phyloP scores from a whole-genome alignment of 1,140 invertebrate genomes.

The Stratiolaelaps scimitus region DNA sequence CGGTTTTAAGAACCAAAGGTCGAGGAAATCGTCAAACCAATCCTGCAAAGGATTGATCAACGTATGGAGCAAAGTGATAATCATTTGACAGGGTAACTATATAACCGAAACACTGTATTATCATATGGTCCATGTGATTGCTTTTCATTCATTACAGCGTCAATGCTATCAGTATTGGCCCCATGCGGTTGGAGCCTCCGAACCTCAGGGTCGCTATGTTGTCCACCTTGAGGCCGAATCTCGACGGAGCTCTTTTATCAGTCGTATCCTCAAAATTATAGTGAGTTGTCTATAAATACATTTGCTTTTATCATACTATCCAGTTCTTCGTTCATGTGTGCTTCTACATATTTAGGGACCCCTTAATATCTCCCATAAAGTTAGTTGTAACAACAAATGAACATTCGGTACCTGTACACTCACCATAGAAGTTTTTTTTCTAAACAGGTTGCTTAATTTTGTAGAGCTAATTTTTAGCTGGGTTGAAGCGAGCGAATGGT shows the following conservation, averaged over 20 bases:
- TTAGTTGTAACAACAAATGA: no score
- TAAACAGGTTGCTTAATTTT: no score
- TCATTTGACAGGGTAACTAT: background rate
- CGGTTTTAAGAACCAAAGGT: no score
- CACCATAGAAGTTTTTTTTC: no score
- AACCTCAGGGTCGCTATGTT: background rate
- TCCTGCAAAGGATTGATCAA: background rate
- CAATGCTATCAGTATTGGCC: slow-evolving; percentile 20
- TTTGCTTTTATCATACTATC: no score
- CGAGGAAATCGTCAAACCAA: no score
- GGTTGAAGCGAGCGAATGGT: no score
- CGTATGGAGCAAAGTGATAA: background rate
- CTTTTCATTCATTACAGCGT: background rate
- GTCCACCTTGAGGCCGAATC: slow-evolving; percentile 8
- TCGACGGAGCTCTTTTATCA: background rate
- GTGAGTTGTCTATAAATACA: background rate
- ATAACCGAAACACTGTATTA: background rate
- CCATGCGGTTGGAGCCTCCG: slow-evolving; percentile 1
- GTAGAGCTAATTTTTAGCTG: no score
- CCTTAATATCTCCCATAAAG: no score
- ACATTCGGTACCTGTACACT: no score
- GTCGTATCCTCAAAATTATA: slow-evolving; percentile 14
- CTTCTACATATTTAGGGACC: no score
- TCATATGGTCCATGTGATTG: background rate
- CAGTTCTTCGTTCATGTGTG: no score